A percentile compares a stretch with the other conserved stretches of the same genome.
These are phyloP conservation scores for Helleia helle DNA, from an alignment of 2,888 invertebrate species.

Conservation along the genomic window DNA sequence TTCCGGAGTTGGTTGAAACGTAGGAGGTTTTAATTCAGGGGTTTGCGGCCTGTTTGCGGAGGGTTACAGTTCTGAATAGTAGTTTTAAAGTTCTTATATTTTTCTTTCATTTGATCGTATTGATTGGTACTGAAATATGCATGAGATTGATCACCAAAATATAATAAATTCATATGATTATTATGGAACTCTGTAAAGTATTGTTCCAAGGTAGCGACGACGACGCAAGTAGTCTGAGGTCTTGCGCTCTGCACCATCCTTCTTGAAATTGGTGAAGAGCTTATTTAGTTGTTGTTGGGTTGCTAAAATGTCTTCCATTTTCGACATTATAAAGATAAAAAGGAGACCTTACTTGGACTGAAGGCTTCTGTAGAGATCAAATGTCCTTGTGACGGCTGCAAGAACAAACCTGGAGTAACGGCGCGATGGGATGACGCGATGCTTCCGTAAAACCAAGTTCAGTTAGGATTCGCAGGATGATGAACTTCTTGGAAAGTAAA, in stretches of 20 bases:
- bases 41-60: too few relatives aligned
- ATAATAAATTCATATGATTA: conserved; percentile 9
- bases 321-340: neutral
- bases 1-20: neutral
- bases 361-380: too few relatives aligned
- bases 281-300: conserved; percentile 8
- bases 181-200: conserved; percentile 13
- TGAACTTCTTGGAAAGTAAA: too few relatives aligned
- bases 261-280: conserved; percentile 10
- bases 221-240: conserved; percentile 12
- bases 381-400: neutral
- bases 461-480: neutral
- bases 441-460: neutral
- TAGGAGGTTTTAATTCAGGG: neutral
- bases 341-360: neutral
- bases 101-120: conserved; percentile 8
- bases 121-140: conserved; percentile 12
- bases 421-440: neutral
- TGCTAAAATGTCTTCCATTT: conserved; percentile 8
- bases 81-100: neutral
- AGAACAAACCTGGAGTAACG: neutral
- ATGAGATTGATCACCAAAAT: conserved; percentile 15
- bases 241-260: conserved; percentile 15
- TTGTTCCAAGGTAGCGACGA: conserved; percentile 12
- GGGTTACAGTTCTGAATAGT: neutral